Evolutionary conservation across 2,113 vertebrate species (phyloP), one percentile per base, ranked within the genome.

Genomic region (Misgurnus anguillicaudatus): DNA sequence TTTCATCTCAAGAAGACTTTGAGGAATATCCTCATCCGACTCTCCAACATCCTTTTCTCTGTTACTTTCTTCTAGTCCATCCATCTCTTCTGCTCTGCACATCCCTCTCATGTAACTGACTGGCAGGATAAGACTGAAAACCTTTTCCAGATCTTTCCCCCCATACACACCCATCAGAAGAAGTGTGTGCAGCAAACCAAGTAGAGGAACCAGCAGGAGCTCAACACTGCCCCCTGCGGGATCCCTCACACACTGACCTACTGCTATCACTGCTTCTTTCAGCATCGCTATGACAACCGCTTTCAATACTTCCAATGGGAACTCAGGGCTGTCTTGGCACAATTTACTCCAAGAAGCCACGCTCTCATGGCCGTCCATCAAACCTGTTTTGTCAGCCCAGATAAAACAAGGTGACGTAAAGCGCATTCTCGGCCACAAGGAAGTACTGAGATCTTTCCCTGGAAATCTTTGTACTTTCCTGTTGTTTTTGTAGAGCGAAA

Each of bases 1-100:
- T 77, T 96, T 96, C 95, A 98, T 97, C 72, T 96, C 94, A 85
- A 98, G 94, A 74, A 98, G 93, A 65, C 94, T 96, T 87, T 94
- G 90, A 58, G 90, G 90, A 8, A 86, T 79, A 64, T 87, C 83
- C 0, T 83, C 85, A 6, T 71, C 86, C 87, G 81, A 90, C 75
- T 16, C 68, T 75, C 87, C 87, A 39, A 86, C 85, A 0, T 86
- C 91, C 0, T 72, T 63, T 77, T 68, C 36, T 85, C 88, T 5
- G 87, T 9, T 13, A 79, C 39, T n/a, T 19, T 87, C 78, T 79
- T 73, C 77, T n/a, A 60, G 17, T 21, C 1, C 9, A 55, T 82
- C 83, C n/a, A 76, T 48, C 11, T 83, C 69, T 77, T 55, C 47
- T 83, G 69, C 38, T 60, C 9, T 61, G 39, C 71, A 0, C 75